phyloP scores from a whole-genome alignment of 37 sponge, comb jelly and placozoan genomes.

The Oopsacas minuta region DNA sequence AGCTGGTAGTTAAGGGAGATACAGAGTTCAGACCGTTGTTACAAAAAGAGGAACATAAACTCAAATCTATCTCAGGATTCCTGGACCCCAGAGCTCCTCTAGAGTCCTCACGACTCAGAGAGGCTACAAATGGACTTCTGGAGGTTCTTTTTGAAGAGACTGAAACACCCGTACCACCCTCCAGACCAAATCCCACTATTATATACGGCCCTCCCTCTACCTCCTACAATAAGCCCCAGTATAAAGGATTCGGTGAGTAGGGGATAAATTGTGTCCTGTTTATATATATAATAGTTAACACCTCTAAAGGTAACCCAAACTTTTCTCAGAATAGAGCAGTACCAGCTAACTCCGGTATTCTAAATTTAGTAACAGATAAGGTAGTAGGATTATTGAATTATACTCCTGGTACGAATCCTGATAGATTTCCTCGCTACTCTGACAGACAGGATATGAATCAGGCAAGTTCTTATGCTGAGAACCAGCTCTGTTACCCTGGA shows the following conservation, averaged over 20 bases:
- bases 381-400: not conserved
- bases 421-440: not conserved
- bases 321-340: not conserved
- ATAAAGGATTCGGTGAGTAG: not conserved
- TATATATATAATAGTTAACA: not conserved
- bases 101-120: not conserved
- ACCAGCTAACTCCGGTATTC: not conserved
- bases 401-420: not conserved
- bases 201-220: not conserved
- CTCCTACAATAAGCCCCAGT: not conserved
- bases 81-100: not conserved
- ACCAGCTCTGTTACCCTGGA: not conserved
- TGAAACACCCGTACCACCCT: not conserved
- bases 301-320: not conserved
- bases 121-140: not conserved
- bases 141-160: not conserved
- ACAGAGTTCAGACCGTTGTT: not conserved
- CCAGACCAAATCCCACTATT: not conserved
- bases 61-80: not conserved
- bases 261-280: not conserved
- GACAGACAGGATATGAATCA: not conserved
- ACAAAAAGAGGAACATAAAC: constrained; percentile 8
- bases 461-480: not conserved
- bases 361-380: not conserved
- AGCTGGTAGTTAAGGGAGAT: not conserved